Evolutionary conservation across 2,888 invertebrate genomes (phyloP), one percentile per base, ranked within the genome.

Genomic region (Acleris cristana): DNA sequence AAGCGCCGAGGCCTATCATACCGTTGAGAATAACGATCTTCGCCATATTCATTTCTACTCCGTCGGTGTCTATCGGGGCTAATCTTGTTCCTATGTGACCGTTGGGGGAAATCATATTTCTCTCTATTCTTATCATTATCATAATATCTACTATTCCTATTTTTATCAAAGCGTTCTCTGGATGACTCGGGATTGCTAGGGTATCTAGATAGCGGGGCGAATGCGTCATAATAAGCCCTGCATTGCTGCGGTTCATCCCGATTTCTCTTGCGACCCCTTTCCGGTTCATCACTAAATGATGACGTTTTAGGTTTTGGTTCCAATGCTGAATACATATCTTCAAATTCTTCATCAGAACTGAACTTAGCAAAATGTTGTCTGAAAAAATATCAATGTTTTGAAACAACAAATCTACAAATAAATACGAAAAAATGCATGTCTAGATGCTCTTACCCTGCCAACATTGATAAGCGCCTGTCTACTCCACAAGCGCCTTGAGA

Each of bases 301-400:
- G 2, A 26, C 7, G 21, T 26, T 52, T 72, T 71, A 21, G 58
- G 30, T 55, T 73, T 70, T 19, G 57, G 21, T 55, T 66, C 65
- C 61, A 66, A 52, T 65, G 71, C 71, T 51, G 63, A 68, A 34
- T 52, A 70, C 56, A 69, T 64, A 52, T 72, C 69, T 66, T 83
- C 76, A 69, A 63, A 72, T 71, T 87, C 88, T 70, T 88, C 88
- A 75, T 88, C 86, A 26, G 86, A 80, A 77, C 83, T 85, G 65
- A 80, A 80, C 67, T 74, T 80, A 12, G 71, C 68, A 7, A 69
- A 71, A 40, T 72, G 66, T 48, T 74, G 66, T 16, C 65, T 69
- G 65, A 44, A 63, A 67, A 54, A 40, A 40, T 40, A 14, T 40
- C 3, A 14, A 40, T 40, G 4, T 40, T 40, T 34, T 34, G 12